Evolutionary conservation across 2,797 vertebrate genomes (phyloP).

Genomic region (Acanthurus lineatus): DNA sequence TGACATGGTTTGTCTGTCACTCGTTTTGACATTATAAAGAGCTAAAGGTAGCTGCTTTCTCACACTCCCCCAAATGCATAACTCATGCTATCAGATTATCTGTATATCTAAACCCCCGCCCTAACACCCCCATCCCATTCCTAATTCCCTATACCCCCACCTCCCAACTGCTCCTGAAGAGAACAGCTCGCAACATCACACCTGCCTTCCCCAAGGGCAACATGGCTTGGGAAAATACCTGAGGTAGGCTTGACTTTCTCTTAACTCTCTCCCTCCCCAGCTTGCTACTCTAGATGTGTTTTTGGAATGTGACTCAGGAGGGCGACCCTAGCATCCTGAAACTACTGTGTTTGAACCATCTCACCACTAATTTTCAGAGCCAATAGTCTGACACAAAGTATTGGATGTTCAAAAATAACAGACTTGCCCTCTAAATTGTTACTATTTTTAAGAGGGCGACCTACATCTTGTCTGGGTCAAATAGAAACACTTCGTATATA

Average conservation of each 20-base stretch:
- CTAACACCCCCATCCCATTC: slow-evolving; percentile 37
- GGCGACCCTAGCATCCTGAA: slow-evolving; percentile 50
- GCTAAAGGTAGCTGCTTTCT: slow-evolving; percentile 61
- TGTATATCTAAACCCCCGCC: slow-evolving; percentile 58
- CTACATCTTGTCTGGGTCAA: slow-evolving; percentile 73
- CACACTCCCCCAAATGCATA: slow-evolving; percentile 65
- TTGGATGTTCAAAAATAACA: slow-evolving; percentile 58
- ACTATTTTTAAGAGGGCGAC: slow-evolving; percentile 70
- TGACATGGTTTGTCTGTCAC: slow-evolving; percentile 59
- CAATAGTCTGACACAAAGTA: slow-evolving; percentile 45
- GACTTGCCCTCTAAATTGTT: slow-evolving; percentile 63
- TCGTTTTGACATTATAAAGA: slow-evolving; percentile 47
- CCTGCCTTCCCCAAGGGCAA: slow-evolving; percentile 81
- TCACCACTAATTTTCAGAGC: slow-evolving; percentile 49
- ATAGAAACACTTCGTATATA: slow-evolving; percentile 53
- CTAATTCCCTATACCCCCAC: slow-evolving; percentile 50
- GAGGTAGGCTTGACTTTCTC: slow-evolving; percentile 64
- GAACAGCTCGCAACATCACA: slow-evolving; percentile 79
- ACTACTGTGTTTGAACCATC: slow-evolving; percentile 45
- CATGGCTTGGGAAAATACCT: slow-evolving; percentile 75
- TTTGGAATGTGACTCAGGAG: slow-evolving; percentile 52
- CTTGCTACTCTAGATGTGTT: slow-evolving; percentile 29
- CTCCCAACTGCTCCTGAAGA: slow-evolving; percentile 63
- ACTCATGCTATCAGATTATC: slow-evolving; percentile 75
- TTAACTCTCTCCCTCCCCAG: slow-evolving; percentile 25